Evolutionary conservation across 2,797 vertebrate genomes (phyloP), one percentile per base, ranked within the genome.

Genomic region (Selene dorsalis): DNA sequence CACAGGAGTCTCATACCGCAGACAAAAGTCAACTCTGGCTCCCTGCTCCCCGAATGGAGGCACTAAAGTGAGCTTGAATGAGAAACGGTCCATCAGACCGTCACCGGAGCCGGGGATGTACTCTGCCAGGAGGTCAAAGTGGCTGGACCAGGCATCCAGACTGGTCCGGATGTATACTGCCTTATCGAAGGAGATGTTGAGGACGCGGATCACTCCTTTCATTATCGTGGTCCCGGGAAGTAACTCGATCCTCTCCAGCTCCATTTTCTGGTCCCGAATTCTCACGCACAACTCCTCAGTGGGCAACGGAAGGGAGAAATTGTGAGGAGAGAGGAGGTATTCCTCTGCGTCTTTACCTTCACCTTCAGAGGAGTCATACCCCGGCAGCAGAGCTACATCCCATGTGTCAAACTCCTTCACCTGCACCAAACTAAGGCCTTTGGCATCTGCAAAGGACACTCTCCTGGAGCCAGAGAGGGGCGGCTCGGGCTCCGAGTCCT

Each of bases 401-500:
- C 96, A 96, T 64, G 56, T 90, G 89, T 95, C 93, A 20, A 98
- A 99, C 91, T 99, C 95, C 94, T 98, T 98, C 74, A 99, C 95
- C 11, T 96, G 96, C 50, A 98, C 98, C 72, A 99, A 95, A 90
- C 94, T 94, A 77, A 98, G 95, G 62, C 98, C 98, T 82, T 96
- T 96, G 43, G 94, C 93, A 45, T 99, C 98, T 5, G 98, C 98
- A 84, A 99, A 99, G 16, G 97, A 99, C 89, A 99, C 98, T 85
- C 96, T 96, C 78, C 98, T 95, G 77, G 93, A 77, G 79, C 94
- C 77, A 78, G 76, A 84, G 88, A 87, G 70, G 2, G 87, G 88
- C 0, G 83, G 80, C 20, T 96, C 95, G 17, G 92, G 39, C 39
- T 95, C 96, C 0, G 87, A 95, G 57, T 98, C 96, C 43, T 96